phyloP scores from a whole-genome alignment of 2,888 invertebrate species.

The Dryococelus australis region DNA sequence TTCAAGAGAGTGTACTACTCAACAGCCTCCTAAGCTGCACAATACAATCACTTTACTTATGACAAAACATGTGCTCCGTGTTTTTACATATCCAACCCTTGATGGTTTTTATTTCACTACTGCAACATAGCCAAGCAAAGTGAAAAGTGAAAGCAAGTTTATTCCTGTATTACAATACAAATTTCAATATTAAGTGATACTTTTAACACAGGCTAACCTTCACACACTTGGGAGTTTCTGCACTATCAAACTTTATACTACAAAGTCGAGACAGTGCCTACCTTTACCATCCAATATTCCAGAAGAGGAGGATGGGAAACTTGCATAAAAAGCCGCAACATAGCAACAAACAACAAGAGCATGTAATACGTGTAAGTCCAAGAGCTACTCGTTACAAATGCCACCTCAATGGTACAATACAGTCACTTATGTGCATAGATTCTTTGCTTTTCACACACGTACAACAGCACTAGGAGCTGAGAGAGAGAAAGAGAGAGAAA shows the following conservation, averaged over 20 bases:
- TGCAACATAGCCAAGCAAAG: no score
- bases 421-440: neutral
- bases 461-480: neutral
- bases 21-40: no score
- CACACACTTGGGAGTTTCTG: neutral
- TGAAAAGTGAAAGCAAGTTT: no score
- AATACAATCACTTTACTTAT: no score
- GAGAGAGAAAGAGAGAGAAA: neutral
- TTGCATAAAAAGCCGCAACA: conserved; percentile 39
- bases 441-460: neutral
- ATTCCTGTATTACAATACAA: no score
- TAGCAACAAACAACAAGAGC: conserved; percentile 36
- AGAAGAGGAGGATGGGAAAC: conserved; percentile 32
- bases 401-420: neutral
- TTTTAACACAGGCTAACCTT: neutral
- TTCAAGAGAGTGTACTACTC: no score
- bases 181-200: neutral
- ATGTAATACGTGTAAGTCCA: conserved; percentile 27
- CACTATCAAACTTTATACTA: neutral
- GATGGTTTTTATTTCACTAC: no score
- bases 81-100: no score
- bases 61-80: no score
- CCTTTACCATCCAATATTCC: neutral
- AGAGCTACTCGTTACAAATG: neutral
- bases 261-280: conserved; percentile 8